Evolutionary conservation across 1,140 invertebrate genomes (phyloP).

Genomic region (Agrypnia vestita): DNA sequence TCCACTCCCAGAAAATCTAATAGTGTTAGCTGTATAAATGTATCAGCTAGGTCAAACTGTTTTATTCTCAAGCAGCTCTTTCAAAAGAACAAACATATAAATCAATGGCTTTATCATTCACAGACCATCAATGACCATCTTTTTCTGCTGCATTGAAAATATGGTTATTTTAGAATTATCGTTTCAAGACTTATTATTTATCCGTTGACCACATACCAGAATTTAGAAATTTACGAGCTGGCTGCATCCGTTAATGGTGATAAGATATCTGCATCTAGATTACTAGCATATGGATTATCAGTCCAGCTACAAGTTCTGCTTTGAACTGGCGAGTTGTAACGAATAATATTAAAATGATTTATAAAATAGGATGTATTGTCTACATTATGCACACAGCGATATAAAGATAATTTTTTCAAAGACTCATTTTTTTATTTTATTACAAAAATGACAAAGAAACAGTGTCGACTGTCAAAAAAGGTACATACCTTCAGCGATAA

Average conservation of each 20-base stretch:
- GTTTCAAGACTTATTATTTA: neutral
- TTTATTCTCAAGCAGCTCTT: no score
- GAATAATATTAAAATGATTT: neutral
- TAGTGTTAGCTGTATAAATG: no score
- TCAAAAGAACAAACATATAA: no score
- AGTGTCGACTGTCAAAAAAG: slow-evolving; percentile 15
- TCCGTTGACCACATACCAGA: neutral
- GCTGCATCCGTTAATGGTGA: slow-evolving; percentile 25
- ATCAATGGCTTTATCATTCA: no score
- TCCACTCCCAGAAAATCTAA: no score
- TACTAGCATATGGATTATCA: slow-evolving; percentile 3
- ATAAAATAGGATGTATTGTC: neutral
- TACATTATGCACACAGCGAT: no score
- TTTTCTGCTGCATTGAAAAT: neutral
- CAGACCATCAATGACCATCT: no score
- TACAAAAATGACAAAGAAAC: slow-evolving; percentile 42
- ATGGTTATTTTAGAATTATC: neutral
- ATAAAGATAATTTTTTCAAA: no score
- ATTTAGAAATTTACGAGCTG: neutral
- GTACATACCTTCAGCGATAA: slow-evolving; percentile 92
- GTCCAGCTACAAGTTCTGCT: neutral
- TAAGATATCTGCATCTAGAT: slow-evolving; percentile 26
- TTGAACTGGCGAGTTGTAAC: no score
- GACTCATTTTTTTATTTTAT: neutral
- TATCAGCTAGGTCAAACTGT: no score